These are phyloP conservation scores for Mongoloraphidia duomilia DNA, from an alignment of 2,888 invertebrate genomes.

Conservation along the genomic window DNA sequence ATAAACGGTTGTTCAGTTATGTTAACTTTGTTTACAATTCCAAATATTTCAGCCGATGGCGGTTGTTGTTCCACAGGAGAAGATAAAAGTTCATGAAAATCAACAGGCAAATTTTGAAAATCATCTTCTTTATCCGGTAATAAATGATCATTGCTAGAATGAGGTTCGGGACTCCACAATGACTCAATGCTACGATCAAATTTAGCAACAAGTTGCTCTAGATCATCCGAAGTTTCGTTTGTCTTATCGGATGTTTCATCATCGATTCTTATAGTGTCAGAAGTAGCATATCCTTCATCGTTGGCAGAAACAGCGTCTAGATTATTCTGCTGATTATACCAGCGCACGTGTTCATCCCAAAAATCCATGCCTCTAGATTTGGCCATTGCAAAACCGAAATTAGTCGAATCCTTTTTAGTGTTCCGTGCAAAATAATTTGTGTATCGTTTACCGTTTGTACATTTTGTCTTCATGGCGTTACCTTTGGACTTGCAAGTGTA, in stretches of 20 bases:
- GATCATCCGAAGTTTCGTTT: conserved; percentile 23
- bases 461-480: conserved; percentile 2
- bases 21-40: conserved; percentile 22
- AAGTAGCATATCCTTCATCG: conserved; percentile 38
- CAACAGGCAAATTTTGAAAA: conserved; percentile 45
- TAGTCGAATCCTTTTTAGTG: conserved; percentile 1
- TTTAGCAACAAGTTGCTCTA: conserved; percentile 41
- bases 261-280: conserved; percentile 28
- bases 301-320: conserved; percentile 20
- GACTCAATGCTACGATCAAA: conserved; percentile 54
- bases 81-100: conserved; percentile 41
- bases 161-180: conserved; percentile 36
- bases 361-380: conserved; percentile 1
- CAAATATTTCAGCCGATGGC: conserved; percentile 21
- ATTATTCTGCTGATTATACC: conserved; percentile 3
- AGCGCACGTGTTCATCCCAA: conserved; percentile 4
- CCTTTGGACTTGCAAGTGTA: background rate
- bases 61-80: conserved; percentile 36
- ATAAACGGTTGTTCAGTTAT: conserved; percentile 25
- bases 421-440: conserved; percentile 1
- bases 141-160: conserved; percentile 14
- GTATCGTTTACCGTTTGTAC: background rate
- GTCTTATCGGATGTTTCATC: conserved; percentile 21
- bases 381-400: conserved; percentile 1
- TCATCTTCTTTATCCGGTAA: conserved; percentile 29